These are phyloP conservation scores for Scaptomyza polygonia DNA, from an alignment of 2,888 invertebrate genomes.

Conservation along the genomic window DNA sequence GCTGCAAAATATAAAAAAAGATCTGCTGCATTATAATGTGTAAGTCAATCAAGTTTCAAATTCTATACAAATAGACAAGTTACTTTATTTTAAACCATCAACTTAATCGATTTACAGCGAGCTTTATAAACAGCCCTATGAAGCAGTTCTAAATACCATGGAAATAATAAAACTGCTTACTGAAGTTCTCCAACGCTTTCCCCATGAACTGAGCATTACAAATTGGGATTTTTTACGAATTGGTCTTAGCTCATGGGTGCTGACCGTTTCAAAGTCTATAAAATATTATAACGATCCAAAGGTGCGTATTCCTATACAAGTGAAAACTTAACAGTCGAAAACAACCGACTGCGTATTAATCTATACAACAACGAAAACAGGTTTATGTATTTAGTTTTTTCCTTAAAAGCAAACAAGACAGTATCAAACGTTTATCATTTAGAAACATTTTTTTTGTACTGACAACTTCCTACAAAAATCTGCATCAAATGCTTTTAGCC, in stretches of 20 bases:
- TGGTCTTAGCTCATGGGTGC: conserved; percentile 88
- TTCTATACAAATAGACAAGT: background rate
- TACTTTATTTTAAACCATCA: background rate
- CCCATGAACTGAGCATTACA: conserved; percentile 79
- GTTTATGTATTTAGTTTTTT: no score
- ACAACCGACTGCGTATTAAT: background rate
- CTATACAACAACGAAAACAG: background rate
- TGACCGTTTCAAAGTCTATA: conserved; percentile 85
- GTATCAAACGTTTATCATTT: no score
- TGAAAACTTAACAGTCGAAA: background rate
- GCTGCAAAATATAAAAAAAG: conserved; percentile 75
- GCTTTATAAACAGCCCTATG: conserved; percentile 64
- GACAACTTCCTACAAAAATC: no score
- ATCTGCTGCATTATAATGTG: conserved; percentile 85
- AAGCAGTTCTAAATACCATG: conserved; percentile 70
- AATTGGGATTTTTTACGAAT: conserved; percentile 92
- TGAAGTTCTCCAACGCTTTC: conserved; percentile 76
- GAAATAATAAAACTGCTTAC: conserved; percentile 82
- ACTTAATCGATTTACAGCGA: conserved; percentile 59
- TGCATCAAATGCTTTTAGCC: no score
- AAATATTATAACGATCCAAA: conserved; percentile 85
- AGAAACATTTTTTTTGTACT: no score
- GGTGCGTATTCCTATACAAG: conserved; percentile 81
- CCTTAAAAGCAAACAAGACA: no score
- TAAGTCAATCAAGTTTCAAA: conserved; percentile 51